phyloP scores from a whole-genome alignment of 2,888 invertebrate genomes.

The Oligia strigilis region DNA sequence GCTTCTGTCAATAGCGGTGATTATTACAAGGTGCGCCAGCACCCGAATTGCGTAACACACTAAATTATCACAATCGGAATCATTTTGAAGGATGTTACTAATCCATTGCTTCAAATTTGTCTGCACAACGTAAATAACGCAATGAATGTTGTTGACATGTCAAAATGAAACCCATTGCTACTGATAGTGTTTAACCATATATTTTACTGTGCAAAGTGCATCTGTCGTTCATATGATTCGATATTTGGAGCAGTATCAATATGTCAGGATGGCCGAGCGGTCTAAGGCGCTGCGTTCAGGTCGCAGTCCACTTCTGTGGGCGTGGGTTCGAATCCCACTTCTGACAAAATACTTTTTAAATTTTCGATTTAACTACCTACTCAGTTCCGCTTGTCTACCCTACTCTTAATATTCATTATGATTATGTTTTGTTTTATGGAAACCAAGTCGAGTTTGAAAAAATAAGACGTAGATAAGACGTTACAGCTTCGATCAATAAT shows the following conservation, averaged over 20 bases:
- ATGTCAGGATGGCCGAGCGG: constrained; percentile 81
- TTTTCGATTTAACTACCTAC: background rate
- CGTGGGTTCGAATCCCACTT: constrained; percentile 81
- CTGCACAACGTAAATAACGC: too few relatives aligned
- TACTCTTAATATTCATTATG: background rate
- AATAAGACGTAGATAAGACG: background rate
- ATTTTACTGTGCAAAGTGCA: background rate
- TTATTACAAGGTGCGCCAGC: too few relatives aligned
- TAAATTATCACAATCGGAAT: too few relatives aligned
- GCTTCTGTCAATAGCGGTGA: too few relatives aligned
- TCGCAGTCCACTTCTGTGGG: constrained; percentile 81
- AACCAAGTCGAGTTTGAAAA: background rate
- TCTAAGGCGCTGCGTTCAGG: constrained; percentile 81
- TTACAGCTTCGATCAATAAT: too few relatives aligned
- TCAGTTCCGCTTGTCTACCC: background rate
- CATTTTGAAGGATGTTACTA: too few relatives aligned
- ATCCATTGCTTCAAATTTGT: too few relatives aligned
- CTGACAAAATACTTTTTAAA: constrained; percentile 67
- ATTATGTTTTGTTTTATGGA: background rate
- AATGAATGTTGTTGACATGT: too few relatives aligned
- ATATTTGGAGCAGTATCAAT: fast-evolving
- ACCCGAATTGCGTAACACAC: too few relatives aligned
- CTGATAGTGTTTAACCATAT: too few relatives aligned
- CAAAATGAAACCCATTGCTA: too few relatives aligned
- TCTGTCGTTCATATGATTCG: background rate